Evolutionary conservation across 2,888 invertebrate species (phyloP).

Genomic region (Dryomyza anilis): DNA sequence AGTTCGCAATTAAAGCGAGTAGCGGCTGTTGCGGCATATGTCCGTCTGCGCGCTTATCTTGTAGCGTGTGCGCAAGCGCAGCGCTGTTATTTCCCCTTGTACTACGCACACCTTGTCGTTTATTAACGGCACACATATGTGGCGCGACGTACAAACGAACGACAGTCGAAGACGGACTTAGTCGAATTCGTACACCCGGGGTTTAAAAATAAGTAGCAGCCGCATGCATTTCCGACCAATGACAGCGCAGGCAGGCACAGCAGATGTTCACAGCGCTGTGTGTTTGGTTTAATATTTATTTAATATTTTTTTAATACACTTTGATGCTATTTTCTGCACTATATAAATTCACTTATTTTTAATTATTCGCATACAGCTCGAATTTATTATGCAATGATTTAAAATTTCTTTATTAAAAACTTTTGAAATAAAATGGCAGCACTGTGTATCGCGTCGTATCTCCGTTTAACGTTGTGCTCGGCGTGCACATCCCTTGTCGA

Average conservation of each 20-base stretch:
- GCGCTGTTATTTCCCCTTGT: no score
- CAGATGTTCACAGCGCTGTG: slow-evolving; percentile 7
- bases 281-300: no score
- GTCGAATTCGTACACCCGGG: background rate
- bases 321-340: no score
- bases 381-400: no score
- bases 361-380: no score
- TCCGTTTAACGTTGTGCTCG: slow-evolving; percentile 17
- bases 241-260: background rate
- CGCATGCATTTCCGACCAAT: background rate
- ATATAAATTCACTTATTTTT: no score
- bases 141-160: background rate
- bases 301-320: background rate
- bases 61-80: slow-evolving; percentile 6
- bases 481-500: slow-evolving; percentile 39
- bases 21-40: no score
- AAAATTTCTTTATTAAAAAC: background rate
- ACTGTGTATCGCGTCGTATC: background rate
- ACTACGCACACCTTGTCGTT: slow-evolving; percentile 16
- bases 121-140: slow-evolving; percentile 4
- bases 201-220: background rate
- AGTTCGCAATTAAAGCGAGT: background rate
- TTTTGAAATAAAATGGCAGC: background rate
- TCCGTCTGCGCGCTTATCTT: background rate
- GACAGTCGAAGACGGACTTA: background rate